Evolutionary conservation across 1,140 invertebrate genomes (phyloP), one percentile per base, ranked within the genome.

Genomic region (Aporrectodea caliginosa): DNA sequence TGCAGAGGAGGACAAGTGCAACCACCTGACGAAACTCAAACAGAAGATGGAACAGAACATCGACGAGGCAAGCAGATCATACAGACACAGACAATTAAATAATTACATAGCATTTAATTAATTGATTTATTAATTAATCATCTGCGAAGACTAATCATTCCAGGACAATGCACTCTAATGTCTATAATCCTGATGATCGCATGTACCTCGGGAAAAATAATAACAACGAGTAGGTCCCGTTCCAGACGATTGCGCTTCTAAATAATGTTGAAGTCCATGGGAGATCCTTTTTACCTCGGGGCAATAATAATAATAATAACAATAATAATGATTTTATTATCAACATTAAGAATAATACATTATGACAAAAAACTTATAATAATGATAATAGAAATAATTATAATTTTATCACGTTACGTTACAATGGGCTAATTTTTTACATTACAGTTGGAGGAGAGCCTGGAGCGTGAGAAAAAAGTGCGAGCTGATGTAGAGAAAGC

Each of bases 21-120:
- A 99, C 91, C 97, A 99, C 90, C 92, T 99, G 85, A 98, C 95
- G 92, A 99, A 99, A 90, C 94, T 99, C 79, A 99, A 99, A 90
- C 92, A 94, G 84, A 99, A 99, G 90, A 91, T 99, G 84, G 97
- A 99, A 90, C 95, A 97, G 88, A 98, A 96, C 84, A 92, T 99
- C 78, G 97, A 98, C 87, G 97, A 98, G 86, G 86, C 87, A 78
- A 73, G 79, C n/a, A n/a, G n/a, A n/a, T n/a, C n/a, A n/a, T n/a
- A n/a, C n/a, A n/a, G n/a, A n/a, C n/a, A n/a, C n/a, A n/a, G n/a
- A n/a, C n/a, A 68, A 68, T n/a, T 31, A 71, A 31, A 30, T 31
- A 30, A 30, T n/a, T n/a, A n/a, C n/a, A n/a, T n/a, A n/a, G n/a
- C 16, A 2, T 16, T 1, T 71, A 2, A 71, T 71, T 31, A 12